These are phyloP conservation scores for Rhagonycha lutea DNA, from an alignment of 2,888 invertebrate genomes.

Conservation along the genomic window DNA sequence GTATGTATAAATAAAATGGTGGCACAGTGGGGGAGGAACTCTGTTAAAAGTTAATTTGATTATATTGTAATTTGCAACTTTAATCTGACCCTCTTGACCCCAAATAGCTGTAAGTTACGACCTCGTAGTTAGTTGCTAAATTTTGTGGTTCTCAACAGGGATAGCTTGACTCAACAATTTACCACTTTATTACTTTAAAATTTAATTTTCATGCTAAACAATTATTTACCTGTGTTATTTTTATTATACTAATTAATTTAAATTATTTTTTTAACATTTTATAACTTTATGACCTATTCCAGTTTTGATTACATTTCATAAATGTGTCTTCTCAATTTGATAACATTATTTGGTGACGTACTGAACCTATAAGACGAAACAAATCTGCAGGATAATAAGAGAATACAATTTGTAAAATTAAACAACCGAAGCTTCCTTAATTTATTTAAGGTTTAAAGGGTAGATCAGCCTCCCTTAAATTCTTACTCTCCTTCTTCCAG, in stretches of 20 bases:
- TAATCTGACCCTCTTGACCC: conserved; percentile 43
- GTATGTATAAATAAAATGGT: conserved; percentile 43
- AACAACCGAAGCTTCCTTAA: background rate
- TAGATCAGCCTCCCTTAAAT: background rate
- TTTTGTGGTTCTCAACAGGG: conserved; percentile 17
- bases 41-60: conserved; percentile 50
- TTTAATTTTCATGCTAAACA: conserved; percentile 10
- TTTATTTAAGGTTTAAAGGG: background rate
- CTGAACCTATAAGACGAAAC: background rate
- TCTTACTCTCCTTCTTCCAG: background rate
- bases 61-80: conserved; percentile 52
- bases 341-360: background rate
- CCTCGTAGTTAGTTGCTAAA: conserved; percentile 20
- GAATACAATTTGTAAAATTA: background rate
- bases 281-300: too few species aligned
- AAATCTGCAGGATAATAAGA: background rate
- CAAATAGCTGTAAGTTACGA: conserved; percentile 27
- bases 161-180: conserved; percentile 10
- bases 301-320: background rate
- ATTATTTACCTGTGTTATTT: background rate
- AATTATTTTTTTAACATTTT: background rate
- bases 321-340: background rate
- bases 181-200: conserved; percentile 10
- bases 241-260: background rate
- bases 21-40: conserved; percentile 30